Evolutionary conservation across 2,113 vertebrate genomes (phyloP).

Genomic region (Podarcis raffonei): DNA sequence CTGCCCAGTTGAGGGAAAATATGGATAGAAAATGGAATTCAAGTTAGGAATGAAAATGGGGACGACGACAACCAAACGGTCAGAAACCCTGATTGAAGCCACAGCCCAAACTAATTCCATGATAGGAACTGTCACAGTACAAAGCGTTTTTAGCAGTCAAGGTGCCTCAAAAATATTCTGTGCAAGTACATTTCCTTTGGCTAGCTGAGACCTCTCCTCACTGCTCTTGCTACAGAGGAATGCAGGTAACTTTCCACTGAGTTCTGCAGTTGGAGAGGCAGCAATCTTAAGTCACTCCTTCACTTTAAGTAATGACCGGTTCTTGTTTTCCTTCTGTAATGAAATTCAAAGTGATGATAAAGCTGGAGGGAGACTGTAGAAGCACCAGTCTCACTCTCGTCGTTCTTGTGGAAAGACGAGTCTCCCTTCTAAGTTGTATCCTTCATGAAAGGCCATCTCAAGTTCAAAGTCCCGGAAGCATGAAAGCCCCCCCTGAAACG

Average conservation of each 20-base stretch:
- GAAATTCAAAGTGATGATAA: neutral
- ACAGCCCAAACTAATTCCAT: neutral
- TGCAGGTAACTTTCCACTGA: slow-evolving; percentile 40
- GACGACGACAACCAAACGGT: neutral
- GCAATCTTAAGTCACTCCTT: slow-evolving; percentile 18
- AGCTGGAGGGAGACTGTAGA: neutral
- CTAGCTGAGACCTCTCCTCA: slow-evolving; percentile 5
- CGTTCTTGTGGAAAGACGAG: neutral
- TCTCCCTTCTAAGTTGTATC: slow-evolving; percentile 19
- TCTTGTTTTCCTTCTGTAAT: slow-evolving; percentile 15
- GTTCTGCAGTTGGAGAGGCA: slow-evolving; percentile 30
- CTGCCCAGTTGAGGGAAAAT: neutral
- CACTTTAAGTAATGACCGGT: slow-evolving; percentile 20
- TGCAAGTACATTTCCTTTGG: neutral
- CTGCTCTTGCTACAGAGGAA: slow-evolving; percentile 35
- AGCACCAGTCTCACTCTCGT: neutral
- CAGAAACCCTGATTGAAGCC: neutral
- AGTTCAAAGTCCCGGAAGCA: neutral
- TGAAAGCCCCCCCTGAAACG: neutral
- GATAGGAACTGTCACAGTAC: neutral
- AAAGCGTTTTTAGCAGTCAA: slow-evolving; percentile 2
- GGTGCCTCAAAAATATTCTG: neutral
- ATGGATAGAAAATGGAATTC: neutral
- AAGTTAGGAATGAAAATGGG: neutral
- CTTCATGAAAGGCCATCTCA: neutral